Percentiles rank a stretch among this genome's conserved stretches.
Evolutionary conservation across 2,113 vertebrate species (phyloP).

Genomic region (Monopterus albus): DNA sequence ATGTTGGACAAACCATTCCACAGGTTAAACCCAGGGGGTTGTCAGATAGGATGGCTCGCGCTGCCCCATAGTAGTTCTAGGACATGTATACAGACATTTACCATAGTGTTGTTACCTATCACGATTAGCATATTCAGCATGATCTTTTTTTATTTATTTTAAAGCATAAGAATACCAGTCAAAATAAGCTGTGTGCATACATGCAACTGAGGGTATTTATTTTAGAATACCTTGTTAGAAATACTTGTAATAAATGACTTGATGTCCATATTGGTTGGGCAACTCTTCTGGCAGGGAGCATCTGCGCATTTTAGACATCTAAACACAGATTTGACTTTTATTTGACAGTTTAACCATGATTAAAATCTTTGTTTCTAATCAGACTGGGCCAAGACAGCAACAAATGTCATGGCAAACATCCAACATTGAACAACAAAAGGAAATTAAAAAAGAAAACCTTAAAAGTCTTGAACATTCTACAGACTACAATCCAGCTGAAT

Average conservation of each 20-base stretch:
- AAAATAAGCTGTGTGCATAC: background rate
- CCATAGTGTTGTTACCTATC: background rate
- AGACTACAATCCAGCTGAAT: background rate
- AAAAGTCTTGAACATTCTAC: too few species aligned
- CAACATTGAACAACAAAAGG: too few species aligned
- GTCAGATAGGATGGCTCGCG: constrained; percentile 90
- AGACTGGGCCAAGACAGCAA: too few species aligned
- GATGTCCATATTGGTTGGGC: constrained; percentile 77
- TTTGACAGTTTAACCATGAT: background rate
- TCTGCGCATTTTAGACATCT: constrained; percentile 79
- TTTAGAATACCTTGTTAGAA: constrained; percentile 70
- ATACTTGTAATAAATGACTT: constrained; percentile 79
- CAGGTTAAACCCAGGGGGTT: constrained; percentile 94
- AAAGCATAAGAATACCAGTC: background rate
- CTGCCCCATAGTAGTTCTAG: constrained; percentile 92
- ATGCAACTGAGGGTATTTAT: background rate
- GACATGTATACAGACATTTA: constrained; percentile 13
- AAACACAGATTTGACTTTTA: constrained; percentile 19
- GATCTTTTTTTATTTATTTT: background rate
- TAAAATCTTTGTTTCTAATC: background rate
- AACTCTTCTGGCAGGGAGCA: constrained; percentile 80
- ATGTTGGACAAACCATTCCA: constrained; percentile 95
- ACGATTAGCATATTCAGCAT: background rate
- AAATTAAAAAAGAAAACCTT: too few species aligned
- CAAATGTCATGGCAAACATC: too few species aligned